Conservation (phyloP, 2,113 vertebrate species). For the Mohoua ochrocephala region DNA sequence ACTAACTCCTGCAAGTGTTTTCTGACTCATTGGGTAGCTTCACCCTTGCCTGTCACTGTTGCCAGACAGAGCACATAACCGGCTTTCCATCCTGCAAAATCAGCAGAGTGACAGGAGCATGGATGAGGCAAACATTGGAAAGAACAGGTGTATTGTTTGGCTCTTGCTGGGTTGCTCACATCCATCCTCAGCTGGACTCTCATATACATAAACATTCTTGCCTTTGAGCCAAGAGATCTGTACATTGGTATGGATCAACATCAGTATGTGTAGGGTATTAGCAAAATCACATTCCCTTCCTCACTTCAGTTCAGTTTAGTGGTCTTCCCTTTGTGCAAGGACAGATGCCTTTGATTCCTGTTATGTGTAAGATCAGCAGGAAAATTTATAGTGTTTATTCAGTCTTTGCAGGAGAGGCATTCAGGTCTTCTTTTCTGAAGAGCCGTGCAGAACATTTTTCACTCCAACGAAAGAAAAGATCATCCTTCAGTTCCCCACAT, state of each 20-base stretch:
- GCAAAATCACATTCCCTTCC: not conserved
- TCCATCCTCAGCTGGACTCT: not conserved
- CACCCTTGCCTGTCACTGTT: not conserved
- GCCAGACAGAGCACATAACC: not conserved
- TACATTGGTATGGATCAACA: accelerated
- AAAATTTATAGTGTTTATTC: not conserved
- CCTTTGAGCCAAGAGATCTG: not conserved
- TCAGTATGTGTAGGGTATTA: not conserved
- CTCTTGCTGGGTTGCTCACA: not conserved
- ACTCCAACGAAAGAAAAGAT: not conserved
- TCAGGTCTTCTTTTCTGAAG: not conserved
- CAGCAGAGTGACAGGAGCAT: not conserved
- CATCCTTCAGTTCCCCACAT: not conserved
- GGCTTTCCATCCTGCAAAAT: not conserved
- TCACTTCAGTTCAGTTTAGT: not conserved
- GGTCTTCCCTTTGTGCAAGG: not conserved
- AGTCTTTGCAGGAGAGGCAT: not conserved
- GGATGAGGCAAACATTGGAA: not conserved
- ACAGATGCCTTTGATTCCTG: not conserved
- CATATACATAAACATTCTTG: not conserved
- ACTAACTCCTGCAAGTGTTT: not conserved
- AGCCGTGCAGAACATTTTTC: not conserved
- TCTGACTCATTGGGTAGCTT: not conserved
- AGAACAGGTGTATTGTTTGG: not conserved
- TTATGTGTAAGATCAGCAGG: not conserved